These are phyloP conservation scores for Perodicticus potto DNA, from an alignment of 2,797 vertebrate species.

Conservation along the genomic window DNA sequence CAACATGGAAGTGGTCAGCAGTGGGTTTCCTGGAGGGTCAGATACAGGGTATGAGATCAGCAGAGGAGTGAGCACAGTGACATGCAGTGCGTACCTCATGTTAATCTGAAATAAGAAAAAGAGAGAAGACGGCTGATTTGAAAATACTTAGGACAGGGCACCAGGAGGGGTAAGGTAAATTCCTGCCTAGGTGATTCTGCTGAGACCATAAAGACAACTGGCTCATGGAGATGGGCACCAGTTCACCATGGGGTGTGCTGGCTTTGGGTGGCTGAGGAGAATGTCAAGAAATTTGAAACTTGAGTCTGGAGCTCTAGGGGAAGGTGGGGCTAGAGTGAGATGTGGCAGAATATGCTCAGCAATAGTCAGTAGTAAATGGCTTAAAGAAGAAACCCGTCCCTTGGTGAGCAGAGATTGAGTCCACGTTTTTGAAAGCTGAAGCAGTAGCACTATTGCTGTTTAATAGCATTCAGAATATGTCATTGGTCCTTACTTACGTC, in stretches of 20 bases:
- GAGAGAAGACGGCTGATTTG: not conserved
- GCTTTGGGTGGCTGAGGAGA: not conserved
- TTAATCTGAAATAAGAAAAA: not conserved
- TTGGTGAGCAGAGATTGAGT: not conserved
- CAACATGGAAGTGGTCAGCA: no score
- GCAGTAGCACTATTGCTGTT: not conserved
- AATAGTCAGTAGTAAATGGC: not conserved
- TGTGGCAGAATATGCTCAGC: not conserved
- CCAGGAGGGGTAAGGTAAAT: not conserved
- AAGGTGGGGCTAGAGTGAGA: not conserved
- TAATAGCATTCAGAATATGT: not conserved
- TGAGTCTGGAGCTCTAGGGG: not conserved
- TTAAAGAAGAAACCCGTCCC: not conserved
- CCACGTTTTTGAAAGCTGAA: not conserved
- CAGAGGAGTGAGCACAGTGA: no score
- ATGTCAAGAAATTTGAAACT: not conserved
- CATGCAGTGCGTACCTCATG: no score
- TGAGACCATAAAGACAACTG: not conserved
- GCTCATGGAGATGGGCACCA: not conserved
- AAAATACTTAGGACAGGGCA: not conserved
- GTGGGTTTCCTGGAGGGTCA: no score
- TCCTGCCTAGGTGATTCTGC: not conserved
- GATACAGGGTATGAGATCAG: no score
- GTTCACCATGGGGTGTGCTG: not conserved
- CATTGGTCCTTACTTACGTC: not conserved